Conservation (phyloP, 2,888 invertebrate species). For the Plemyria rubiginata region DNA sequence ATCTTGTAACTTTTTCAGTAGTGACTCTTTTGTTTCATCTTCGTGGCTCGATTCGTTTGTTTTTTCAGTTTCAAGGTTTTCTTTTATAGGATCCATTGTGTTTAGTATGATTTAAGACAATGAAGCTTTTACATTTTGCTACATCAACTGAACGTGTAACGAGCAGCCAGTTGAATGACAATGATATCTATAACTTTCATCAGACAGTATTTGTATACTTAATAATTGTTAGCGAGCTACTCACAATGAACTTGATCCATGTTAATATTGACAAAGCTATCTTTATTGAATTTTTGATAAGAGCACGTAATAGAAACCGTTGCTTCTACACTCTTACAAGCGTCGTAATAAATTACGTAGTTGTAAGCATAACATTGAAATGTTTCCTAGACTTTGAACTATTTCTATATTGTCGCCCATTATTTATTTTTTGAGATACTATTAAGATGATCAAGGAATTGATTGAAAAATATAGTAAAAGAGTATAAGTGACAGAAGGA, state of each 20-base stretch:
- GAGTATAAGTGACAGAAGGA: too few species aligned
- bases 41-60: slow-evolving; percentile 25
- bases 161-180: slow-evolving; percentile 41
- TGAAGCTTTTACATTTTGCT: background rate
- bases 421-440: too few species aligned
- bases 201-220: slow-evolving; percentile 39
- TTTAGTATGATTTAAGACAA: background rate
- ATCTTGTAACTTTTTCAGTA: slow-evolving; percentile 53
- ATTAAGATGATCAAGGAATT: too few species aligned
- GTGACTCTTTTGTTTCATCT: slow-evolving; percentile 52
- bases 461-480: too few species aligned
- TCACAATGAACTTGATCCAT: slow-evolving; percentile 51
- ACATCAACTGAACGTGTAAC: slow-evolving; percentile 16
- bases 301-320: slow-evolving; percentile 35
- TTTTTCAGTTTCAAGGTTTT: slow-evolving; percentile 32
- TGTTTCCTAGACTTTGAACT: slow-evolving; percentile 10
- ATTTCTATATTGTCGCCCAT: background rate
- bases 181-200: slow-evolving; percentile 38
- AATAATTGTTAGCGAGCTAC: slow-evolving; percentile 33
- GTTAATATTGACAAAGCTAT: slow-evolving; percentile 61
- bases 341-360: slow-evolving; percentile 7
- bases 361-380: slow-evolving; percentile 18
- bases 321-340: slow-evolving; percentile 17
- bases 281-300: slow-evolving; percentile 52
- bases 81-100: slow-evolving; percentile 23